Base-by-base conservation (phyloP, 2,888 invertebrate species). In the Spisula solida region DNA sequence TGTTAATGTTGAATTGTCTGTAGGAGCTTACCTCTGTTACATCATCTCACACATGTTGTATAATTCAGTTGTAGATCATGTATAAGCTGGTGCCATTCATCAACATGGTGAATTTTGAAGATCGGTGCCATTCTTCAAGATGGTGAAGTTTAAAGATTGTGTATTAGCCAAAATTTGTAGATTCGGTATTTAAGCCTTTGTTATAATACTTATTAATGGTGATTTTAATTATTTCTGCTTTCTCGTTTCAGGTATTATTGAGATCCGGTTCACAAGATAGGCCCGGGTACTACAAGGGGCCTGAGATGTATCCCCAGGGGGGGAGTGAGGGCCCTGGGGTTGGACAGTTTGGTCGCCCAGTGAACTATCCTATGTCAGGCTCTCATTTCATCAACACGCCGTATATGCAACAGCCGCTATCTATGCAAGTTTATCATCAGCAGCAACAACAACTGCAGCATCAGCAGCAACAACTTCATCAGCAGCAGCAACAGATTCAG, bases 401-500 rank as follows among this genome's bases (percentile, higher is more conserved):
- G 78, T 92, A 92, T 91, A 92, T 92, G 92, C 92, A 92, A 88
- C 90, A 90, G 60, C 85, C 88, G 81, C 83, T 88, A 29, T 81
- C 91, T 90, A 92, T 92, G 92, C 92, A 92, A 90, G 88, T 83
- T 25, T 90, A 86, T 83, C 92, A 92, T 80, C 90, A 82, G 29
- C 91, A 87, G 51, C 91, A 86, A 34, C 90, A 92, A 51, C 91
- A 88, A 20, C 85, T 85, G 47, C 88, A 87, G 75, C 86, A 81
- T 6, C 84, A 80, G 47, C 88, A 85, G 25, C 85, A 75, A 18
- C 80, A 80, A 14, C 86, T 86, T 16, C 83, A 84, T 56, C 29
- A 34, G 0, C 88, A 85, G 14, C 81, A 80, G 91, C 92, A 91
- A 89, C 86, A 81, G 29, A 87, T 83, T 79, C 92, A 92, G 60